A percentile compares a stretch with the other conserved stretches of the same genome.
Conservation (phyloP, 2,888 invertebrate species). For the Drosophila ustulata region DNA sequence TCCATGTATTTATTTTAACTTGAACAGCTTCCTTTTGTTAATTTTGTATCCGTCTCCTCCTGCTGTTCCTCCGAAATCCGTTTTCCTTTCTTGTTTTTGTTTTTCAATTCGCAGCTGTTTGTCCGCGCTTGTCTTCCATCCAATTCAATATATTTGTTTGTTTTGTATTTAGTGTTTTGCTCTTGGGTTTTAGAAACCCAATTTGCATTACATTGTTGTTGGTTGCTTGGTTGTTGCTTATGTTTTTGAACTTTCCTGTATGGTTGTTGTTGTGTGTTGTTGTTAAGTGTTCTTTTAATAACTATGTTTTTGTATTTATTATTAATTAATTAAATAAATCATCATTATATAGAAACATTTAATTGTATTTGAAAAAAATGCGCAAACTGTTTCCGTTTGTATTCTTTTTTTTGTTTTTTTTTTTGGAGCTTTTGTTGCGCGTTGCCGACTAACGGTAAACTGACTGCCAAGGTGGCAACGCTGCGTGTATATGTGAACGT, state of each 20-base stretch:
- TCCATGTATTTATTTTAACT: conserved; percentile 34
- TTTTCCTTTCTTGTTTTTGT: background rate
- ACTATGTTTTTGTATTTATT: conserved; percentile 65
- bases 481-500: conserved; percentile 37
- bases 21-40: conserved; percentile 26
- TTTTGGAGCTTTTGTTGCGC: conserved; percentile 42
- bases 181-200: conserved; percentile 57
- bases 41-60: conserved; percentile 9
- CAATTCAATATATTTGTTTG: conserved; percentile 1
- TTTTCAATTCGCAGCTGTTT: conserved; percentile 46
- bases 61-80: conserved; percentile 1
- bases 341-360: conserved; percentile 59
- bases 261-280: conserved; percentile 34
- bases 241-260: conserved; percentile 66
- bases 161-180: conserved; percentile 10
- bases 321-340: conserved; percentile 71
- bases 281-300: conserved; percentile 55
- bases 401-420: conserved; percentile 30
- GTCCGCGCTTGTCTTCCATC: conserved; percentile 25
- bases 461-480: conserved; percentile 60
- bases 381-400: conserved; percentile 46
- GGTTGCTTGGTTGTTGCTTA: conserved; percentile 11
- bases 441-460: conserved; percentile 62
- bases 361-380: conserved; percentile 67
- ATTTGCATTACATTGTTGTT: conserved; percentile 25